These are phyloP conservation scores for Orchesella cincta DNA, from an alignment of 1,140 invertebrate genomes.

Conservation along the genomic window DNA sequence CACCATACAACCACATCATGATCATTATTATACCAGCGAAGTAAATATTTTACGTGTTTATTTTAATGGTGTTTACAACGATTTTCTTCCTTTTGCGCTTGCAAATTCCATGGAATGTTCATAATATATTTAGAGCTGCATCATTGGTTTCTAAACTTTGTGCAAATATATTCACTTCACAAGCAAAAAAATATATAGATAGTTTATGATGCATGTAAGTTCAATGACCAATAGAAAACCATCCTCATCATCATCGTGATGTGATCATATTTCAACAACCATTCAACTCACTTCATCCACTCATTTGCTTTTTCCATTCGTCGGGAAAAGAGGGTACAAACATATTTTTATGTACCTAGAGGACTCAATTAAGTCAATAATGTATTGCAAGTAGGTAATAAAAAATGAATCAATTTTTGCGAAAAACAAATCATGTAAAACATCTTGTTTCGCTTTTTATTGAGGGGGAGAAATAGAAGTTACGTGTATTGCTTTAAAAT, in stretches of 20 bases:
- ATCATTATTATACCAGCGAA: background rate
- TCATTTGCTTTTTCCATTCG: conserved; percentile 4
- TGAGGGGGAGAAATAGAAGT: background rate
- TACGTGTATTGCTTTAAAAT: background rate
- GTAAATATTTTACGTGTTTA: background rate
- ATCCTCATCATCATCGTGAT: background rate
- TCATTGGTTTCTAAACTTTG: background rate
- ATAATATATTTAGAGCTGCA: conserved; percentile 14
- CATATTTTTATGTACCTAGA: background rate
- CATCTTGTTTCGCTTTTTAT: background rate
- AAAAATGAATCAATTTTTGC: background rate
- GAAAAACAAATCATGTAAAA: background rate
- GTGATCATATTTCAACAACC: conserved; percentile 15
- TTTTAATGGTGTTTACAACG: background rate
- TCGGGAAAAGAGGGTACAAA: background rate
- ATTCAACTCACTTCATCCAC: background rate
- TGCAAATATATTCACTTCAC: background rate
- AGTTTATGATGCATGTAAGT: background rate
- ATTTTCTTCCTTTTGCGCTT: background rate
- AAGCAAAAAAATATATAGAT: background rate
- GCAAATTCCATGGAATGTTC: conserved; percentile 2
- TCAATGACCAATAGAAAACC: conserved; percentile 25
- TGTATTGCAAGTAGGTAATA: background rate
- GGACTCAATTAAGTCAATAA: background rate
- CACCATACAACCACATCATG: background rate